These are phyloP conservation scores for Drosophila austrosaltans DNA, from an alignment of 2,888 invertebrate species.

Conservation along the genomic window DNA sequence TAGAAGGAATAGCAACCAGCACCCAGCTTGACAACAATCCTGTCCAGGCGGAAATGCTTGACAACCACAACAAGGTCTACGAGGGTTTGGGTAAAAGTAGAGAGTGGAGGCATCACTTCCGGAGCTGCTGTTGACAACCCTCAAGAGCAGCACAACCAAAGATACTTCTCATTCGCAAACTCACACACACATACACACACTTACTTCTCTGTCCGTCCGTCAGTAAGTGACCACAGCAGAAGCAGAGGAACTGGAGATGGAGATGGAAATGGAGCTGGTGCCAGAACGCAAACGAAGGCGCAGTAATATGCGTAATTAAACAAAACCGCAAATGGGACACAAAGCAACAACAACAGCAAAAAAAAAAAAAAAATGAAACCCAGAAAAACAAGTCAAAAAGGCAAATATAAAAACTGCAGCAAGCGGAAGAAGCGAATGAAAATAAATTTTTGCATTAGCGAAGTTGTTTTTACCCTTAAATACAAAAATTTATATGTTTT, in stretches of 20 bases:
- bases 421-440: background rate
- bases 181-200: constrained; percentile 38
- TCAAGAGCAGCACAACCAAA: constrained; percentile 46
- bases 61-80: constrained; percentile 51
- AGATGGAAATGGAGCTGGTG: background rate
- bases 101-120: background rate
- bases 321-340: constrained; percentile 75
- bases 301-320: constrained; percentile 77
- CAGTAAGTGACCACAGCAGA: constrained; percentile 61
- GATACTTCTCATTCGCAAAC: constrained; percentile 53
- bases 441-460: background rate
- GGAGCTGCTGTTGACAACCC: constrained; percentile 59
- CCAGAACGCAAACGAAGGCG: constrained; percentile 23
- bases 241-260: constrained; percentile 7
- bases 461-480: background rate
- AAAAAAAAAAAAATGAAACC: constrained; percentile 33
- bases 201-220: constrained; percentile 27
- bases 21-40: constrained; percentile 47
- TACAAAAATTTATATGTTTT: background rate
- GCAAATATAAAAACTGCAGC: background rate
- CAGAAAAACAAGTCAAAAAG: constrained; percentile 27
- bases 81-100: background rate
- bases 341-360: constrained; percentile 26
- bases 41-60: constrained; percentile 48
- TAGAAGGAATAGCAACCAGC: background rate